Percentiles rank a stretch among this genome's conserved stretches.
Evolutionary conservation across 2,797 vertebrate species (phyloP).

Genomic region (Silurus aristotelis): DNA sequence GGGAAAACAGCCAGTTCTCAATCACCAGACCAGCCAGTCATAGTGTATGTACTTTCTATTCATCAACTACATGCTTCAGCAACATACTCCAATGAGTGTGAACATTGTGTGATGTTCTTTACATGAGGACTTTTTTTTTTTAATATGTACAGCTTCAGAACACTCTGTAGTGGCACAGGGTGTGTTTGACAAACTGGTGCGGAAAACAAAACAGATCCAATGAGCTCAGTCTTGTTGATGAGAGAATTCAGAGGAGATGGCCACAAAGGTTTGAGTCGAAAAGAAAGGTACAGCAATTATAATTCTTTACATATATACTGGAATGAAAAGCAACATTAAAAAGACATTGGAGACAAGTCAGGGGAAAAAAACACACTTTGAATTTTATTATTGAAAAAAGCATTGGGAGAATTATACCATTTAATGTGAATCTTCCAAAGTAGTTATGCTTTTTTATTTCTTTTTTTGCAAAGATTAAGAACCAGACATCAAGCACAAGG

Average conservation of each 20-base stretch:
- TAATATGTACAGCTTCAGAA: not conserved
- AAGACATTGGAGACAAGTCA: not conserved
- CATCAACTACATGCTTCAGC: not conserved
- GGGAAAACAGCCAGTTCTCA: constrained; percentile 21
- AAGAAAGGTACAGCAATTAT: not conserved
- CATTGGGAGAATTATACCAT: no score
- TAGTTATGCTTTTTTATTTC: not conserved
- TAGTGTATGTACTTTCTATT: not conserved
- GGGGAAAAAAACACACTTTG: not conserved
- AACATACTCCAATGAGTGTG: constrained; percentile 7
- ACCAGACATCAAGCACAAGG: not conserved
- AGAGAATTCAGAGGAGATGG: not conserved
- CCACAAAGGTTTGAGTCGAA: not conserved
- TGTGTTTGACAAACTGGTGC: not conserved
- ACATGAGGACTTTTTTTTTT: not conserved
- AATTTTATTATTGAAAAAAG: no score
- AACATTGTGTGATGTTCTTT: not conserved
- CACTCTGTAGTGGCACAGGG: not conserved
- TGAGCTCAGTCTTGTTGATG: not conserved
- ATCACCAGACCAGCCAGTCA: not conserved
- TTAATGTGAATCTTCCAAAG: not conserved
- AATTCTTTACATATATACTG: not conserved
- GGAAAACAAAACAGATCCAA: not conserved
- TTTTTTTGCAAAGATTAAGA: not conserved
- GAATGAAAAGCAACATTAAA: not conserved